phyloP scores from a whole-genome alignment of 1,140 invertebrate genomes.

The Leptoteleia sp. region DNA sequence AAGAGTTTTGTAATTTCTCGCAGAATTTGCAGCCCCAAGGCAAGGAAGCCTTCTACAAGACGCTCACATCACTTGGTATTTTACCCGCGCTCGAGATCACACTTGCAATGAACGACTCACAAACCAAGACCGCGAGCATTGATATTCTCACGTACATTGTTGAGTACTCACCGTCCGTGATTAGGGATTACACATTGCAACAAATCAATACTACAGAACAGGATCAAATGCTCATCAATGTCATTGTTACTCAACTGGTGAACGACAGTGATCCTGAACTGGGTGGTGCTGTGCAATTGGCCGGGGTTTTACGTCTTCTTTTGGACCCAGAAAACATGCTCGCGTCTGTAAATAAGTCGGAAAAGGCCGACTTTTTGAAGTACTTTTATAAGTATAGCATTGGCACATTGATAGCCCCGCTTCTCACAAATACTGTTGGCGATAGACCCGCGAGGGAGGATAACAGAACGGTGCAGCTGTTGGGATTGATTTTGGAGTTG shows the following conservation, averaged over 20 bases:
- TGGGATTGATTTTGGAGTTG: constrained; percentile 96
- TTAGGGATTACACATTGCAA: constrained; percentile 97
- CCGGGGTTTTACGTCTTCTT: constrained; percentile 94
- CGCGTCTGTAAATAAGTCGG: constrained; percentile 94
- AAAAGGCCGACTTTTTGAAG: constrained; percentile 98
- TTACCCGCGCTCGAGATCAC: constrained; percentile 97
- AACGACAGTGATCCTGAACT: constrained; percentile 93
- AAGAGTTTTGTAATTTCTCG: constrained; percentile 99
- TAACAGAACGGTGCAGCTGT: constrained; percentile 96
- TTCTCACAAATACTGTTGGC: constrained; percentile 93
- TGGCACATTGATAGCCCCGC: constrained; percentile 94
- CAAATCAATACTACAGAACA: constrained; percentile 93
- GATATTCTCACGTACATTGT: constrained; percentile 99
- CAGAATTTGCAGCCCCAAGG: constrained; percentile 98
- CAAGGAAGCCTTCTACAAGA: constrained; percentile 98
- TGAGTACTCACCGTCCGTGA: constrained; percentile 98
- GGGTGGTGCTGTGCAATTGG: constrained; percentile 97
- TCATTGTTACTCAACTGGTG: constrained; percentile 98
- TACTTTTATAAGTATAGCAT: constrained; percentile 99
- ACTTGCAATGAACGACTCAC: constrained; percentile 93
- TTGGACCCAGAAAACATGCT: constrained; percentile 99
- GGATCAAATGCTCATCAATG: constrained; percentile 97
- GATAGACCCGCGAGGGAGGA: constrained; percentile 95
- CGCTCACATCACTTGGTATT: constrained; percentile 95
- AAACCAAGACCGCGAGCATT: constrained; percentile 97